These are phyloP conservation scores for Parnassius glacialis DNA, from an alignment of 2,888 invertebrate genomes.

Conservation along the genomic window DNA sequence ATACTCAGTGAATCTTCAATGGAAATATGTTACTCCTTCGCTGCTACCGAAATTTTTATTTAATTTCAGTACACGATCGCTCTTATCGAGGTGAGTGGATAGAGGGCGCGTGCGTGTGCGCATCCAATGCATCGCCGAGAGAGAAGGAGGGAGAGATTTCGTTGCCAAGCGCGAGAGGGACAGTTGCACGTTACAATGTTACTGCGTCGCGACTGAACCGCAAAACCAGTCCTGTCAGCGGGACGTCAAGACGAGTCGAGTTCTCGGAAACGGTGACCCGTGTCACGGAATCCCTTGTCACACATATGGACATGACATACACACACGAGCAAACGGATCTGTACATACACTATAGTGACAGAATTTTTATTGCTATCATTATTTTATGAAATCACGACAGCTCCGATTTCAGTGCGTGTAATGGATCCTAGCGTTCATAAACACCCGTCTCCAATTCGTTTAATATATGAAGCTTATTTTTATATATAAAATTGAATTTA, in stretches of 20 bases:
- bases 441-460: background rate
- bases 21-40: conserved; percentile 63
- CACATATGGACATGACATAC: conserved; percentile 51
- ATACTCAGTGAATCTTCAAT: conserved; percentile 52
- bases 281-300: conserved; percentile 79
- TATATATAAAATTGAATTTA: no score
- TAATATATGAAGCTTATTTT: background rate
- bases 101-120: conserved; percentile 74
- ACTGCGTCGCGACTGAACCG: conserved; percentile 64
- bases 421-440: background rate
- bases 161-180: conserved; percentile 49
- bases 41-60: conserved; percentile 61
- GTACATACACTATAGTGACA: conserved; percentile 49
- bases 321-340: conserved; percentile 23
- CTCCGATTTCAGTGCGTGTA: conserved; percentile 5
- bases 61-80: conserved; percentile 67
- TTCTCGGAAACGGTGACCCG: conserved; percentile 80
- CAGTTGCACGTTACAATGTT: conserved; percentile 61
- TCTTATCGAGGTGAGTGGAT: conserved; percentile 68
- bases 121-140: conserved; percentile 62
- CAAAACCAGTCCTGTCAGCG: conserved; percentile 80
- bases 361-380: conserved; percentile 48
- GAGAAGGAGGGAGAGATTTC: conserved; percentile 44
- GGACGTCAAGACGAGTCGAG: conserved; percentile 77
- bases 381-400: conserved; percentile 34